phyloP scores from a whole-genome alignment of 2,113 vertebrate genomes.

The Rissa tridactyla region DNA sequence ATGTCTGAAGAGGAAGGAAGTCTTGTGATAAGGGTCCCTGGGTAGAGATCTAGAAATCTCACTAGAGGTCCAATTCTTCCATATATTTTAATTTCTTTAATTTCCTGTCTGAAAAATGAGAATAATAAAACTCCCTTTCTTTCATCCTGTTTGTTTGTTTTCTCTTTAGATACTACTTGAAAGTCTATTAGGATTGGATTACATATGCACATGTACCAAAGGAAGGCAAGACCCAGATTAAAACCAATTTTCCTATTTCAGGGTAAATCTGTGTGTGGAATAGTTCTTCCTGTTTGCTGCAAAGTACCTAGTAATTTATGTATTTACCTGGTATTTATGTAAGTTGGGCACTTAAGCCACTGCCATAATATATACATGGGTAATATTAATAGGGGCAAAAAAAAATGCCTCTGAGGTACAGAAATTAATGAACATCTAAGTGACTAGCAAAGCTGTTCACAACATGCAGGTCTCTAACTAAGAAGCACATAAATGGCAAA shows the following conservation, averaged over 20 bases:
- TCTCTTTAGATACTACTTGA: neutral
- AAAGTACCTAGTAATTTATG: neutral
- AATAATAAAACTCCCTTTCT: neutral
- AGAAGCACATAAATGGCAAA: neutral
- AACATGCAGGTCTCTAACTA: neutral
- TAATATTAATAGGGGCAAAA: neutral
- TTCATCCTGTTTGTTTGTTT: neutral
- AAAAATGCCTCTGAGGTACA: neutral
- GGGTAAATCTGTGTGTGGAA: neutral
- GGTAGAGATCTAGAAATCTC: neutral
- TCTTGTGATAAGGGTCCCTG: neutral
- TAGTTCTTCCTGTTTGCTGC: neutral
- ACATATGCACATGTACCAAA: neutral
- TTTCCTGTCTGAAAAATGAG: constrained; percentile 23
- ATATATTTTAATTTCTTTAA: neutral
- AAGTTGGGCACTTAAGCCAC: neutral
- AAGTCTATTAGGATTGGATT: neutral
- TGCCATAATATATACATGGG: neutral
- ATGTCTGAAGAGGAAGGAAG: constrained; percentile 4
- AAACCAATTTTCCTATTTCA: neutral
- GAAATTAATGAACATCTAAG: neutral
- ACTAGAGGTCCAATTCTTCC: neutral
- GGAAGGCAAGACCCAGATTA: neutral
- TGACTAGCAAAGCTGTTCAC: neutral
- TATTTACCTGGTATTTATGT: neutral